phyloP scores from a whole-genome alignment of 2,113 vertebrate species.

The Chloropsis cyanopogon region DNA sequence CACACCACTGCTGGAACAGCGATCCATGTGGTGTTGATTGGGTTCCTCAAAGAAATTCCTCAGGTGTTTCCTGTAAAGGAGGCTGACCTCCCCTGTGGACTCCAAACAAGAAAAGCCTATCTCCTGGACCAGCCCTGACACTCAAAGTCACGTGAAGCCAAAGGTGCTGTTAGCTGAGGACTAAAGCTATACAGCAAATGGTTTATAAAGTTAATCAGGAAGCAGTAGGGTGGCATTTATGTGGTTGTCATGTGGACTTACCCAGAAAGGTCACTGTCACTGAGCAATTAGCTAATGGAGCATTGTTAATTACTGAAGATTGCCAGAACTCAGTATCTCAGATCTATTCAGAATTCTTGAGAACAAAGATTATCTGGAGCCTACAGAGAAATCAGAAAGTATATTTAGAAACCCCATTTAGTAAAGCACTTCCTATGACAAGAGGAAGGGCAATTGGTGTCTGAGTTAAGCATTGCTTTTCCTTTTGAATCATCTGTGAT shows the following conservation, averaged over 20 bases:
- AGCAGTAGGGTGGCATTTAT: conserved; percentile 5
- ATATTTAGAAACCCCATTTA: conserved; percentile 15
- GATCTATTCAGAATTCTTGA: conserved; percentile 2
- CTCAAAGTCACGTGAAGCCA: background rate
- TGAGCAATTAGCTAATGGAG: conserved; percentile 72
- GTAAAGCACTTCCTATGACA: background rate
- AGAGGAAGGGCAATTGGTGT: background rate
- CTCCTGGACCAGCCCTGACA: background rate
- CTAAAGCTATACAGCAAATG: background rate
- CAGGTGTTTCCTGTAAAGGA: background rate
- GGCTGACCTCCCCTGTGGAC: background rate
- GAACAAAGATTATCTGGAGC: conserved; percentile 31
- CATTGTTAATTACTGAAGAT: conserved; percentile 31
- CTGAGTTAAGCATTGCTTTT: background rate
- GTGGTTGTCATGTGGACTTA: background rate
- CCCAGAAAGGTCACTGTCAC: conserved; percentile 11
- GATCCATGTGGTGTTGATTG: fast-evolving
- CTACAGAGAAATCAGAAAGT: background rate
- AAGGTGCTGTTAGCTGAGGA: background rate
- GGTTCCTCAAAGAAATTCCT: background rate
- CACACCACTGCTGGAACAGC: background rate
- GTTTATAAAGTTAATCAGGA: conserved; percentile 27
- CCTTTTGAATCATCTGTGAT: background rate
- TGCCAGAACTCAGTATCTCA: background rate
- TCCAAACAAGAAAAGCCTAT: background rate